A percentile compares a stretch with the other conserved stretches of the same genome.
phyloP scores from a whole-genome alignment of 2,113 vertebrate species.

The Aegithalos caudatus region DNA sequence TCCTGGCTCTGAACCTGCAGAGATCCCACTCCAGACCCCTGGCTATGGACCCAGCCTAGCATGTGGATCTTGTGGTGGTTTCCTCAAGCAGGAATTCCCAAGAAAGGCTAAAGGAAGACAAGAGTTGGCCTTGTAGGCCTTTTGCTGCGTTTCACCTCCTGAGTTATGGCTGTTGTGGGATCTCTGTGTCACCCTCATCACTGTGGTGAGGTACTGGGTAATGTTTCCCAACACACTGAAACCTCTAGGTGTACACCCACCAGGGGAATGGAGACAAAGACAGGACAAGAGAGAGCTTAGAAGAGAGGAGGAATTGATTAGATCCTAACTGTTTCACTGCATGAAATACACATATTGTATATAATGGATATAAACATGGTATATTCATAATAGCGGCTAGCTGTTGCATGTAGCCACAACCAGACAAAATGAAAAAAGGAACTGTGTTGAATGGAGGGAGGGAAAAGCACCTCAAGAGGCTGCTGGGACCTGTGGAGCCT shows the following conservation, averaged over 20 bases:
- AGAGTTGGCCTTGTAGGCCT: not conserved
- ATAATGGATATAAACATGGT: not conserved
- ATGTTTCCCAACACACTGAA: not conserved
- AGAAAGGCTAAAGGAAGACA: not conserved
- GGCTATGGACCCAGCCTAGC: accelerated
- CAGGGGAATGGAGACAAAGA: not conserved
- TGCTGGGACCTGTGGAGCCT: not conserved
- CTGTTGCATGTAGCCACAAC: not conserved
- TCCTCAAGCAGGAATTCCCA: not conserved
- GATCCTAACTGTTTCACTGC: not conserved
- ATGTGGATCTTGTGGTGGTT: accelerated
- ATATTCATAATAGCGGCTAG: no score
- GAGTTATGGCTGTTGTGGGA: not conserved
- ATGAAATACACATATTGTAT: not conserved
- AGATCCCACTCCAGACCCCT: not conserved
- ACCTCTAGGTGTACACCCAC: not conserved
- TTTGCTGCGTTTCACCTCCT: not conserved
- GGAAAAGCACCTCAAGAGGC: not conserved
- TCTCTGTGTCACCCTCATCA: accelerated
- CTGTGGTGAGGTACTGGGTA: not conserved
- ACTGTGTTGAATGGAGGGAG: not conserved
- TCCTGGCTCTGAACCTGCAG: not conserved
- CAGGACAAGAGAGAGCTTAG: not conserved
- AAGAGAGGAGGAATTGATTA: not conserved
- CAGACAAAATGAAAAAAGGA: not conserved